Evolutionary conservation across 2,113 vertebrate species (phyloP).

Genomic region (Lasiurus borealis): DNA sequence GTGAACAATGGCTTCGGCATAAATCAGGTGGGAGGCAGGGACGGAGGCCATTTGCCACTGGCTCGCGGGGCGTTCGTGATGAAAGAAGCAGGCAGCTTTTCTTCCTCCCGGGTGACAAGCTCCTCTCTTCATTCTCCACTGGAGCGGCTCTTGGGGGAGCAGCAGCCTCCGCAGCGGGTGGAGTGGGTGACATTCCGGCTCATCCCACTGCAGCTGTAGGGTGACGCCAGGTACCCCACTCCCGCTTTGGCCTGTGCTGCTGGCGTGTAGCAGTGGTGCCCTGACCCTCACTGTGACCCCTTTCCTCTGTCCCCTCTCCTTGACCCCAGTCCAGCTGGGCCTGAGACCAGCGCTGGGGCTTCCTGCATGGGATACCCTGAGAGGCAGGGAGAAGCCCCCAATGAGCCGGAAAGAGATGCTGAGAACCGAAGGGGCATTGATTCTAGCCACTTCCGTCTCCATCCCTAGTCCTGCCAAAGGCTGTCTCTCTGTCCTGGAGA

Average conservation of each 20-base stretch:
- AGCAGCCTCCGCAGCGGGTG: background rate
- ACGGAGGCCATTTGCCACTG: constrained; percentile 78
- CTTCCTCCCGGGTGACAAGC: constrained; percentile 57
- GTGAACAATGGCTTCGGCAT: constrained; percentile 85
- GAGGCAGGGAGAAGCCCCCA: background rate
- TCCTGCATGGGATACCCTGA: background rate
- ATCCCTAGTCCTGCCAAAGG: background rate
- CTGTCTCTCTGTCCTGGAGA: background rate
- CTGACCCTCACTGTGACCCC: background rate
- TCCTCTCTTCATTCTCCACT: constrained; percentile 64
- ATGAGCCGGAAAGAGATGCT: background rate
- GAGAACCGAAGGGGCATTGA: background rate
- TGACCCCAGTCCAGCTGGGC: no score
- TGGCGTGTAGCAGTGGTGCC: background rate
- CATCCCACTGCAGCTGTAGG: background rate
- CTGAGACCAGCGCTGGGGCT: background rate
- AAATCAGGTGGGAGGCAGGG: constrained; percentile 85
- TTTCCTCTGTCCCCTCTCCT: background rate
- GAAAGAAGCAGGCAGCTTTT: constrained; percentile 62
- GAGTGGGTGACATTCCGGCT: rapidly evolving
- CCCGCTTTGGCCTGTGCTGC: background rate
- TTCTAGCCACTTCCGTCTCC: no score
- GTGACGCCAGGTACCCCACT: background rate
- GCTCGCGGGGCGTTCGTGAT: constrained; percentile 75
- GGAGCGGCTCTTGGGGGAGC: background rate